phyloP scores from a whole-genome alignment of 2,888 invertebrate genomes.

The Andrena haemorrhoa region DNA sequence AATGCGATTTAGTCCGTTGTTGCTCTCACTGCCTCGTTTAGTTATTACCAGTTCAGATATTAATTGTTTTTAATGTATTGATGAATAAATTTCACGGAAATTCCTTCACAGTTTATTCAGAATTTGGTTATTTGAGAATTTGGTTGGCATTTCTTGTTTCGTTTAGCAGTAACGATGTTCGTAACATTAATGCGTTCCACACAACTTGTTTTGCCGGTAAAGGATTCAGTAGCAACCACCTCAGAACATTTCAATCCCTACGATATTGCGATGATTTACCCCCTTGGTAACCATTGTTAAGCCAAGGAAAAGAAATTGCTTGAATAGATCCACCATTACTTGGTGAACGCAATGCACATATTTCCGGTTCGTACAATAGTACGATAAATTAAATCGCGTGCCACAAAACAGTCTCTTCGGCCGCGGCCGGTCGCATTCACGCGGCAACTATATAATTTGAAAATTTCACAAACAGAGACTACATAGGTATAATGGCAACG shows the following conservation, averaged over 20 bases:
- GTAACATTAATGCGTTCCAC: neutral
- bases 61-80: no score
- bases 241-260: neutral
- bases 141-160: neutral
- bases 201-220: neutral
- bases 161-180: neutral
- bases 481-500: slow-evolving; percentile 30
- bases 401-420: slow-evolving; percentile 42
- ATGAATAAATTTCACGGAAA: neutral
- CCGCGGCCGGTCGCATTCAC: slow-evolving; percentile 30
- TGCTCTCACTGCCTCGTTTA: no score
- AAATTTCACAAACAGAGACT: slow-evolving; percentile 38
- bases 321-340: neutral
- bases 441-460: neutral
- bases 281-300: slow-evolving; percentile 7
- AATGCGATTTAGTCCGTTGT: no score
- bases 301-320: slow-evolving; percentile 18
- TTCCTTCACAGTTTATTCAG: neutral
- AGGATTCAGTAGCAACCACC: neutral
- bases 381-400: slow-evolving; percentile 37
- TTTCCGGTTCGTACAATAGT: slow-evolving; percentile 6
- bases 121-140: neutral
- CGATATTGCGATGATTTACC: neutral
- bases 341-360: neutral
- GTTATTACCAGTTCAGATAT: no score